Base-by-base conservation (phyloP, 23 tunicate species). In the Halocynthia roretzi region DNA sequence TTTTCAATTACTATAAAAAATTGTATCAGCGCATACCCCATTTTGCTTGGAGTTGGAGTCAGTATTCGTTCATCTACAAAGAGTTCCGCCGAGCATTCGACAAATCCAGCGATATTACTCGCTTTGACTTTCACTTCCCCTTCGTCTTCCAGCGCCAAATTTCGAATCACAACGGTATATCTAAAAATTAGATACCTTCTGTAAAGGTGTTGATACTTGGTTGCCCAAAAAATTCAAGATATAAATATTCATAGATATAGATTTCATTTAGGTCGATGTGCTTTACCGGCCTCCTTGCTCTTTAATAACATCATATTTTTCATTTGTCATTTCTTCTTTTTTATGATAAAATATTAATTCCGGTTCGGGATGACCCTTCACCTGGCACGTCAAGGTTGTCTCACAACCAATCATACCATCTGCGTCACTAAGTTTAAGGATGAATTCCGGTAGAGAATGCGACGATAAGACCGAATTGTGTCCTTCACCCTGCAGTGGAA, bases 111-210 rank as follows among this genome's bases (percentile, higher is more conserved):
- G 14, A 74, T 64, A 74, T 74, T 74, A 62, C 55, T 54, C 14
- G 78, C 78, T 54, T 64, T 54, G 56, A 74, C 62, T 15, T 5
- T 17, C 8, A 74, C 31, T 44, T 74, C 64, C 12, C 78, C 78
- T 54, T 74, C 78, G 62, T 74, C 78, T 11, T 74, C 78, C 21
- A 74, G 64, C 56, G 55, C 64, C 62, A 74, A 56, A 54, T 74
- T 53, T n/a, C 20, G 17, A 21, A 74, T 74, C 11, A 64, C 56
- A 8, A 74, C 19, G 19, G 21, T 74, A 18, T 74, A 74, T 15
- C 78, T 74, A 64, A 50, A 31, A 31, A 31, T 31, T 4, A 31
- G 44, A 31, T 31, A 31, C 44, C 4, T 31, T 31, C 44, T 1
- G 44, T 31, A 31, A 31, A 31, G 44, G 44, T 31, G 44, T 31